Evolutionary conservation across 37 sponge, comb jelly and placozoan genomes (phyloP), one percentile per base, ranked within the genome.

Genomic region (Mnemiopsis leidyi): DNA sequence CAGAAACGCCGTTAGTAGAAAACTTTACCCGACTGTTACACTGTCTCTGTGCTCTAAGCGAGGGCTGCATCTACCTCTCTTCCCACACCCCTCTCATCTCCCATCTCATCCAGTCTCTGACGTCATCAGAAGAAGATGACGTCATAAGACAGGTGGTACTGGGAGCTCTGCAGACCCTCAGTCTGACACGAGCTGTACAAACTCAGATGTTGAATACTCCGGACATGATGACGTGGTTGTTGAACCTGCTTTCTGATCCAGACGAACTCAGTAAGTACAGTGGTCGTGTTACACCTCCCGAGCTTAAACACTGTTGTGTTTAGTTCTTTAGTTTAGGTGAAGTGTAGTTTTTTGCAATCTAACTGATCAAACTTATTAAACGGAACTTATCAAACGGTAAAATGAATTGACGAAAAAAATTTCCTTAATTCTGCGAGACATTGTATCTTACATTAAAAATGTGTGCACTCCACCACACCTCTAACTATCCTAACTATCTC

Each of bases 111-210:
- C 24, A 28, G 3, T 23, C 61, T 9, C 40, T 85, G 36, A 85
- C 90, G 48, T 85, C 90, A 38, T 85, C 61, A 16, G 21, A 13
- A 39, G 28, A 85, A 3, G 90, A 85, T 85, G 90, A 85, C 90
- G 61, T 85, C 90, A 39, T 85, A n/a, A 18, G 90, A 40, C 90
- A 85, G 90, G 90, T 85, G 25, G 90, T 85, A 0, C 90, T 85
- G 26, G 90, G 90, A 7, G 90, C 90, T 28, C 90, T 85, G 24
- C 90, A 85, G 61, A 85, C 90, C 3, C 61, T 85, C 29, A 40
- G 61, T 85, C 24, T 85, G 29, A 85, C 90, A 1, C 40, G 90
- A 1, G 32, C 61, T 24, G 90, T 85, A 3, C 90, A 85, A 26
- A 85, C 29, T 40, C 90, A 85, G 21, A 85, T 85, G 90, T 37